A percentile compares a stretch with the other conserved stretches of the same genome.
Conservation (phyloP, 2,113 vertebrate species). For the Cyanistes caeruleus region DNA sequence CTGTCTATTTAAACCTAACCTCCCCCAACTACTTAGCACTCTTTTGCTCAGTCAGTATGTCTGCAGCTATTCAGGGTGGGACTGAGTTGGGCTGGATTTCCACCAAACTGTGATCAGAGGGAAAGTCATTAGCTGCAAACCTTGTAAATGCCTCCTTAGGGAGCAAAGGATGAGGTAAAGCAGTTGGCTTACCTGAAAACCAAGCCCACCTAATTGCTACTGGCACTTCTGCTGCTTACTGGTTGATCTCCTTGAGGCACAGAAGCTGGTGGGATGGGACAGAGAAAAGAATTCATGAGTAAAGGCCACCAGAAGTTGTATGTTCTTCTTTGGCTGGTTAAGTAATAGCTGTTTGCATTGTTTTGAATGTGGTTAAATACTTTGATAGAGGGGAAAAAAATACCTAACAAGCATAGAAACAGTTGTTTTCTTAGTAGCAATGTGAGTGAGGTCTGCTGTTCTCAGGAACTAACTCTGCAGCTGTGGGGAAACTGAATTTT, state of each 20-base stretch:
- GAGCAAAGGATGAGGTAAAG: not conserved
- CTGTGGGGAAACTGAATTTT: not conserved
- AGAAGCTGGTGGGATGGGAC: not conserved
- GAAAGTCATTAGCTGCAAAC: not conserved
- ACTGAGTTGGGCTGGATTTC: not conserved
- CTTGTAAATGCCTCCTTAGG: not conserved
- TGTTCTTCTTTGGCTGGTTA: not conserved
- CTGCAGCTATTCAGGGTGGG: rapidly evolving
- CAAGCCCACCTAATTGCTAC: not conserved
- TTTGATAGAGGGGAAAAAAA: not conserved
- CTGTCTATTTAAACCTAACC: not conserved
- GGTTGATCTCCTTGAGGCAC: rapidly evolving
- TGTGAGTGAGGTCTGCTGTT: not conserved
- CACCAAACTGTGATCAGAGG: not conserved
- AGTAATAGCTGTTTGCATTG: not conserved
- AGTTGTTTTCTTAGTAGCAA: not conserved
- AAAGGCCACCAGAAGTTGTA: not conserved
- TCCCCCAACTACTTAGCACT: no score
- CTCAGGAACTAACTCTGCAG: not conserved
- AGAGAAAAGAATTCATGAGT: rapidly evolving
- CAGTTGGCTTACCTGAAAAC: not conserved
- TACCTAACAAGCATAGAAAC: rapidly evolving
- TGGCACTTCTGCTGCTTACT: not conserved
- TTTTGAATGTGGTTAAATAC: not conserved
- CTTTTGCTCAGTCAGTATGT: not conserved